Base-by-base conservation (phyloP, 1,140 invertebrate species). In the Drosophila trapezifrons region DNA sequence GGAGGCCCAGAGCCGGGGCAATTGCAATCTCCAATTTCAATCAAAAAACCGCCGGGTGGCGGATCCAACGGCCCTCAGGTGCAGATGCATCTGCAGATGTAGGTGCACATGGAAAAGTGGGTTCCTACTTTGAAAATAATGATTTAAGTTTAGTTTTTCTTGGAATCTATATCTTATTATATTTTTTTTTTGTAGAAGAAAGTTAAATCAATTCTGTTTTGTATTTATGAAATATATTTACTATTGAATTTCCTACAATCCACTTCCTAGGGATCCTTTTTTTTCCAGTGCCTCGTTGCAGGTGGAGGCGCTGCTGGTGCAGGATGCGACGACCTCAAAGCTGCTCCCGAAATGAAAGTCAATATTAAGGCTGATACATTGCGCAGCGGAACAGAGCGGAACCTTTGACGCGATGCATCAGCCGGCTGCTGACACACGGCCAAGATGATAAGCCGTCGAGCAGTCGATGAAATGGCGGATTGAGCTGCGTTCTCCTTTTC, bases 1-100 rank as follows among this genome's bases (percentile, higher is more conserved):
- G 15, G 65, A 37, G 42, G 22, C 64, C 49, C 69, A 81, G 78
- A 58, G 76, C 71, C 63, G 55, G 75, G 72, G 59, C 83, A 86
- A 83, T 89, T 74, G 71, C 83, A 87, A 86, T 86, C 83, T 86
- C 84, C 71, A 86, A 86, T 86, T 86, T 89, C 83, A 86, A 86
- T 86, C 79, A 87, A 86, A 89, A 89, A 87, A 86, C 79, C 79
- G 84, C 79, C 75, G 70, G 57, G 54, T 54, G 42, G 65, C 63
- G 65, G 54, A 64, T 74, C 52, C 45, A 17, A 38, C 15, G 13
- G 46, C 25, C 46, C 54, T 66, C 60, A 35, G 51, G 66, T 56
- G 42, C 45, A 69, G 62, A 66, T 69, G 65, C 65, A 69, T 12
- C 27, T 43, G 20, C 42, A 58, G 43, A 29, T 49, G 43, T 25